A percentile compares a stretch with the other conserved stretches of the same genome.
These are phyloP conservation scores for Lepus americanus DNA, from an alignment of 2,113 vertebrate genomes.

Conservation along the genomic window DNA sequence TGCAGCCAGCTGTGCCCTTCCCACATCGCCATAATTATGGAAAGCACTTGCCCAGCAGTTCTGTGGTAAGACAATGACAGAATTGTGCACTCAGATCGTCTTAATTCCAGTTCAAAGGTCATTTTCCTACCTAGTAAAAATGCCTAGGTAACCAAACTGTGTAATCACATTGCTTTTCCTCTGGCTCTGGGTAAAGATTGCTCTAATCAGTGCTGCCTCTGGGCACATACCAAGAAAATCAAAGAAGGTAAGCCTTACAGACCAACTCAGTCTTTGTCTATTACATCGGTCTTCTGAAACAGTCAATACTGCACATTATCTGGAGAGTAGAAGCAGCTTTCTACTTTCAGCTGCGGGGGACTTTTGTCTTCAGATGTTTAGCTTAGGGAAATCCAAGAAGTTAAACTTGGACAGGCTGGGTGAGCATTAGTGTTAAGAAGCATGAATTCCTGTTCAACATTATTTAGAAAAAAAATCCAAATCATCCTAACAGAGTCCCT, in stretches of 20 bases:
- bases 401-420: background rate
- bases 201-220: background rate
- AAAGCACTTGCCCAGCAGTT: background rate
- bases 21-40: background rate
- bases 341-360: background rate
- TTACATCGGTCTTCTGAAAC: background rate
- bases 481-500: background rate
- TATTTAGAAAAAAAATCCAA: background rate
- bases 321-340: background rate
- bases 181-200: background rate
- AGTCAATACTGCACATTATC: background rate
- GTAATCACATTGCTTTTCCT: constrained; percentile 6
- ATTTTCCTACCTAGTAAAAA: background rate
- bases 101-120: constrained; percentile 26
- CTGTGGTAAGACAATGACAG: background rate
- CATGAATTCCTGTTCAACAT: background rate
- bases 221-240: constrained; percentile 2
- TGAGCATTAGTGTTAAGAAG: background rate
- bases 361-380: background rate
- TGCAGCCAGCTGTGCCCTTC: background rate
- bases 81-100: background rate
- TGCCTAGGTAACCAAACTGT: background rate
- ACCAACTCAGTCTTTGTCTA: too few species aligned
- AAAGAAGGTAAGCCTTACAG: background rate
- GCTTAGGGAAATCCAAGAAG: background rate